Evolutionary conservation across 2,888 invertebrate genomes (phyloP), one percentile per base, ranked within the genome.

Genomic region (Amphiduros pacificus): DNA sequence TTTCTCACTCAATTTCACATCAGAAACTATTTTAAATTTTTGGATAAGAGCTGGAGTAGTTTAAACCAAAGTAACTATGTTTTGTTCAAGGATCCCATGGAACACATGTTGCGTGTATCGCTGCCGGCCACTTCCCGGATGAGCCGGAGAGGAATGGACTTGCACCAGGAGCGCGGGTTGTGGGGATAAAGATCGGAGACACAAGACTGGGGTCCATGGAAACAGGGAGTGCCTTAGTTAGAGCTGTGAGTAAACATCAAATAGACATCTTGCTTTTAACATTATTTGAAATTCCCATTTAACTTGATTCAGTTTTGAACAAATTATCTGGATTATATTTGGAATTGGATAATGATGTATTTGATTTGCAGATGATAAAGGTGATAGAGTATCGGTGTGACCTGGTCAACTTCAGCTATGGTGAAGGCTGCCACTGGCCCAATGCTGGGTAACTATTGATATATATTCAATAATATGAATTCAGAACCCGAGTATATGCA

Each of bases 351-450:
- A 36, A 36, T 11, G 36, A 36, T 36, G 36, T 11, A 11, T 9
- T 2, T 32, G 14, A 50, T 28, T 72, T 71, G 51, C 71, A 85
- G 85, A 83, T 85, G 75, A 82, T 84, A 51, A 77, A 81, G 64
- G 83, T 84, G 27, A 83, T 84, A 55, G 84, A 85, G 57, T 71
- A 79, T 54, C 82, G 82, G 62, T 84, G 85, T 55, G 92, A 98
- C 78, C 90, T 98, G 0, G 92, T 98, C 71, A 99, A 99, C 82
- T 97, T 95, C 93, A 97, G 96, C 77, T 99, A 97, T 74, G 98
- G 98, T 0, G 98, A 98, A 83, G 93, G 92, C 74, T 89, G 93
- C 0, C 91, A 94, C 81, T 94, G 94, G 91, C 89, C 92, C 2
- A 91, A 93, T 81, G 84, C 90, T 6, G 96, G 97, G 92, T 93